Base-by-base conservation (phyloP, 2,888 invertebrate species). In the Reticulitermes lucifugus region DNA sequence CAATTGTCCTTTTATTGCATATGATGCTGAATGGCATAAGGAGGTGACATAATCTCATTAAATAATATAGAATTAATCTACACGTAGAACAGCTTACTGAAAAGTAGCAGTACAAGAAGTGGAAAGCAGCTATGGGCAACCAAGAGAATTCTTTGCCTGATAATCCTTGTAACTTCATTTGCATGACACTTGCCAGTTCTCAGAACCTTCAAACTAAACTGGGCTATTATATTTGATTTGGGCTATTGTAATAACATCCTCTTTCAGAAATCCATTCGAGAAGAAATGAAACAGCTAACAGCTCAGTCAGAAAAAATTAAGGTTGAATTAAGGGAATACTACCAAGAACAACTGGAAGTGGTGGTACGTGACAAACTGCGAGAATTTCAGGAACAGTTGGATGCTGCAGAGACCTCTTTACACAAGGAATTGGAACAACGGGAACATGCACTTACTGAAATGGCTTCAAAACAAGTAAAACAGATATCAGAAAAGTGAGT, bases 291-390 rank as follows among this genome's bases (percentile, higher is more conserved):
- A 84, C 87, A 86, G 12, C 86, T 90, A 2, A 92, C 91, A 75
- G 92, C 93, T 65, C 92, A 93, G 79, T 89, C 94, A 79, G 95
- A 95, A 85, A 90, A 93, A 1, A 94, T 94, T 87, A 95, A 95
- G 89, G 90, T 92, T 21, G 95, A 96, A 86, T 90, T 96, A 25
- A 94, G 95, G 88, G 92, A 93, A 65, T 95, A 95, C 89, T 97
- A 96, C 89, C 97, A 97, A 90, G 94, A 94, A 87, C 96, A 97
- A 91, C 92, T 97, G 21, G 96, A 97, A 88, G 93, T 94, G 81
- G 95, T 96, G 0, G 96, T 97, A 29, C 91, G 94, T 85, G 93
- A 93, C 84, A 97, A 97, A 89, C 91, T 96, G 85, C 94, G 94
- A 88, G 96, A 97, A 90, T 97, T 96, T 88, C 95, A 95, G 89